phyloP scores from a whole-genome alignment of 2,113 vertebrate species.

The Tachysurus vachellii region DNA sequence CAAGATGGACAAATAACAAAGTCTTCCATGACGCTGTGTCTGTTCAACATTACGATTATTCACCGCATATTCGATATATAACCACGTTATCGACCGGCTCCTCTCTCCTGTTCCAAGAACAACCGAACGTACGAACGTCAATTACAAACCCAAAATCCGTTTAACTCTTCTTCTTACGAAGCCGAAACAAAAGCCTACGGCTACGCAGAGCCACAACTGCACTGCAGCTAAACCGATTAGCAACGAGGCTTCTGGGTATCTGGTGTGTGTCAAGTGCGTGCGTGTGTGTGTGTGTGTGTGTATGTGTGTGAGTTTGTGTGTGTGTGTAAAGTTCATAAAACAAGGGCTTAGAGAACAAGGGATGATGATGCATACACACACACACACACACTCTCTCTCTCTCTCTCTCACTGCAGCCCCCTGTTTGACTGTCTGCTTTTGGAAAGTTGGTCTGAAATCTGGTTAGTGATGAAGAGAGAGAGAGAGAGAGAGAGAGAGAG shows the following conservation, averaged over 20 bases:
- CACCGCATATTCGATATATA: constrained; percentile 39
- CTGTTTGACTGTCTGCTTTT: background rate
- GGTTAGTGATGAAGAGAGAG: constrained; percentile 77
- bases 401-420: background rate
- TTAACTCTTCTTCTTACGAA: constrained; percentile 71
- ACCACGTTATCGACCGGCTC: constrained; percentile 54
- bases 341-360: background rate
- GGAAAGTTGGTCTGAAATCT: constrained; percentile 77
- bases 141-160: constrained; percentile 73
- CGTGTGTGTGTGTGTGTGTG: constrained; percentile 76
- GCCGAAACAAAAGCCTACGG: constrained; percentile 72
- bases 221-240: constrained; percentile 84
- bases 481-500: constrained; percentile 85
- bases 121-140: constrained; percentile 59
- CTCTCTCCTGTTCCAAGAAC: constrained; percentile 57
- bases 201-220: constrained; percentile 71
- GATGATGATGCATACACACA: background rate
- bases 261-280: constrained; percentile 78
- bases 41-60: constrained; percentile 54
- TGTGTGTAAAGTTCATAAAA: background rate
- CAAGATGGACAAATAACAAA: constrained; percentile 49
- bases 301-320: background rate
- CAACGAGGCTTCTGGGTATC: constrained; percentile 80
- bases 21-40: constrained; percentile 39
- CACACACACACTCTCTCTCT: too few species aligned